Conservation (phyloP, 2,797 vertebrate species). For the Sarcoramphus papa region DNA sequence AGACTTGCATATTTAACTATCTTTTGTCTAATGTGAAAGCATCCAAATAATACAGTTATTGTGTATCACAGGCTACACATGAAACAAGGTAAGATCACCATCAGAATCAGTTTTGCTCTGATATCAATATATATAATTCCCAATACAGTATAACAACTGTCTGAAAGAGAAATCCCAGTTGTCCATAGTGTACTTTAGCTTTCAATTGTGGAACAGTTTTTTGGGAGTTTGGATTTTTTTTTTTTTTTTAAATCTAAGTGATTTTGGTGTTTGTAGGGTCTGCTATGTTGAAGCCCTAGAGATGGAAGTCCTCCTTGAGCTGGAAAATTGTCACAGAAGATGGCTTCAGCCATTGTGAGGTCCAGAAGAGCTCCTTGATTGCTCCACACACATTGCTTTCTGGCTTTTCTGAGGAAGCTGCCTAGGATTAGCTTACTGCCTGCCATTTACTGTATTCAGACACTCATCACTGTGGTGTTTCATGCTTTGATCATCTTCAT, state of each 20-base stretch:
- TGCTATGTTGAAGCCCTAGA: not conserved
- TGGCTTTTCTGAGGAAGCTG: not conserved
- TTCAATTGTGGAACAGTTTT: not conserved
- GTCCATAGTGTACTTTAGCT: not conserved
- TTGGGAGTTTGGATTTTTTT: accelerated
- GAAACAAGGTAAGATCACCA: not conserved
- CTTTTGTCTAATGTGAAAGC: not conserved
- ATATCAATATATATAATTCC: not conserved
- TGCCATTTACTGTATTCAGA: not conserved
- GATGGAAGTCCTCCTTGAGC: not conserved
- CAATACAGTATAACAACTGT: not conserved
- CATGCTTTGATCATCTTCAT: not conserved
- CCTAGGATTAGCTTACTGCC: not conserved
- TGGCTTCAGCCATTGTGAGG: not conserved
- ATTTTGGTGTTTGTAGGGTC: not conserved
- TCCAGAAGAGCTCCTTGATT: not conserved
- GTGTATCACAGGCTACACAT: not conserved
- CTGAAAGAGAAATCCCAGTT: not conserved
- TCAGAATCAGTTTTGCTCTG: not conserved
- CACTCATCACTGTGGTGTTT: not conserved
- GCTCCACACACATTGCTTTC: not conserved
- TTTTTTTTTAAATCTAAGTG: not conserved
- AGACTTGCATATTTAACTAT: not conserved
- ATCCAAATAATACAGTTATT: not conserved
- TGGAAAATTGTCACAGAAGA: not conserved